Percentiles rank a stretch among this genome's conserved stretches.
Evolutionary conservation across 2,888 invertebrate species (phyloP).

Genomic region (Conistra vaccinii): DNA sequence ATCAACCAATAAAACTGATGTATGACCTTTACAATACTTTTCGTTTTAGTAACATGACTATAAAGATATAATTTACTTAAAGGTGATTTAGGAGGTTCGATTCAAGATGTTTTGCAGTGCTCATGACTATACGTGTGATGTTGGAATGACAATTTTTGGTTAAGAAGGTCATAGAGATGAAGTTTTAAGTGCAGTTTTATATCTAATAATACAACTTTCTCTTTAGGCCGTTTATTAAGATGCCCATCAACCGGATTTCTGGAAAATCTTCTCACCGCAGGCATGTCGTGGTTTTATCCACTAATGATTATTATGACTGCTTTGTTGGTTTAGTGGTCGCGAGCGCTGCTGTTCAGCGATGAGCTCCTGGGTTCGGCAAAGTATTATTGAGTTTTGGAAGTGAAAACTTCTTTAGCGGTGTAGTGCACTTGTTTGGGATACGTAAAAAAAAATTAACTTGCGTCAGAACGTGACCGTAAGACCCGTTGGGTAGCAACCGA

Average conservation of each 20-base stretch:
- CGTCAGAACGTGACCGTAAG: too few relatives aligned
- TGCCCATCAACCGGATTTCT: constrained; percentile 18
- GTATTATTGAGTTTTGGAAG: neutral
- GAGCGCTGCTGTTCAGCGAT: neutral
- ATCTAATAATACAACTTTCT: constrained; percentile 38
- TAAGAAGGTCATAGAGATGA: constrained; percentile 7
- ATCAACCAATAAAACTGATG: constrained; percentile 14
- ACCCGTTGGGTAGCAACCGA: too few relatives aligned
- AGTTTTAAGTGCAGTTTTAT: constrained; percentile 11
- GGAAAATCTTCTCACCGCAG: constrained; percentile 40
- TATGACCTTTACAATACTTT: constrained; percentile 24
- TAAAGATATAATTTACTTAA: neutral
- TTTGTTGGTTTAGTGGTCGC: neutral
- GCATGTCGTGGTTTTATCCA: constrained; percentile 8
- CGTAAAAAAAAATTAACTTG: too few relatives aligned
- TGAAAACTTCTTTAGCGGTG: too few relatives aligned
- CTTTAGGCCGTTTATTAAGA: neutral
- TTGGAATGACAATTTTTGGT: constrained; percentile 23
- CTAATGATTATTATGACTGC: constrained; percentile 19
- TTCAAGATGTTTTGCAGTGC: constrained; percentile 19
- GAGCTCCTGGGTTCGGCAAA: too few relatives aligned
- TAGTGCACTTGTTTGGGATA: too few relatives aligned
- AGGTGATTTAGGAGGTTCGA: neutral
- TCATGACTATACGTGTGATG: neutral
- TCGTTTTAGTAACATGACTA: constrained; percentile 8